Evolutionary conservation across 2,113 vertebrate genomes (phyloP), one percentile per base, ranked within the genome.

Genomic region (Caranx melampygus): DNA sequence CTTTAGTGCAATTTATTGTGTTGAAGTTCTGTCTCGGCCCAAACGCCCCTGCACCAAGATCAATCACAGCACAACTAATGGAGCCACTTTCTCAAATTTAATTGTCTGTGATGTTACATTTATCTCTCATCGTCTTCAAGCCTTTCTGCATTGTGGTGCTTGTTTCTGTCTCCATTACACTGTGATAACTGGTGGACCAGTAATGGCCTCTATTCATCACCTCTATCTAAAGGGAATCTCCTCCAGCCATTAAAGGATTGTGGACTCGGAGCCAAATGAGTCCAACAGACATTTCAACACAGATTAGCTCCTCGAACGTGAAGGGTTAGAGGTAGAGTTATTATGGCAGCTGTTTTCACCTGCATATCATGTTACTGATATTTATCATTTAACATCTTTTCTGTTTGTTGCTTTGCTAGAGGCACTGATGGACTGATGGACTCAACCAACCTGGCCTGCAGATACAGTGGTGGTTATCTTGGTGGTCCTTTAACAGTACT

Each of bases 191-290:
- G 61, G 16, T 26, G 42, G 66, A 49, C 61, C 66, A 35, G 71
- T 79, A 76, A 79, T 87, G 52, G 67, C 67, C 58, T 72, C 58
- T 62, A 83, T 83, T 66, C 61, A 82, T 86, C 84, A 75, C 61
- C 0, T 18, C 12, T 54, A 71, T 37, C 79, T 62, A 5, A 1
- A 64, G 51, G 67, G 62, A 79, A 72, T 72, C 57, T 75, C 54
- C 0, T 72, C 61, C 66, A 20, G 34, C 55, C 44, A 16, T 68
- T 82, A 75, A 59, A 45, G 16, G 37, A 34, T 33, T 3, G 54
- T 62, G 37, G 66, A 69, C 44, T 8, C 37, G 5, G 75, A 72
- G 71, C 66, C 55, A 72, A 75, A 82, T 68, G 34, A 76, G 66
- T 72, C 34, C 55, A 35, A 34, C 18, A 14, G 54, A 86, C 71